Evolutionary conservation across 2,113 vertebrate species (phyloP).

Genomic region (Sinocyclocheilus anshuiensis): DNA sequence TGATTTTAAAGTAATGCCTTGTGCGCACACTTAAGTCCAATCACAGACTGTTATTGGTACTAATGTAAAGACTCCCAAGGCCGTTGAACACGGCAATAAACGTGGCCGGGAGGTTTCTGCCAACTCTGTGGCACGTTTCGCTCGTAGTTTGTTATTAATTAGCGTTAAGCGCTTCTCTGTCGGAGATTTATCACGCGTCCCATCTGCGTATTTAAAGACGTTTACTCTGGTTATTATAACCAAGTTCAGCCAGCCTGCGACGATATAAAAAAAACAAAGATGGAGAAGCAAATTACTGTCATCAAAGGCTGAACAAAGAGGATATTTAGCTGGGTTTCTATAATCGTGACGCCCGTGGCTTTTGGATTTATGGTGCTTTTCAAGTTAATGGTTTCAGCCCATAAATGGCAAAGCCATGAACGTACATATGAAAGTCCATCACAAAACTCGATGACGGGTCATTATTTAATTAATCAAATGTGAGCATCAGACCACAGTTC

Average conservation of each 20-base stretch:
- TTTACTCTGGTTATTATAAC: conserved; percentile 71
- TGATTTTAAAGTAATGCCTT: conserved; percentile 65
- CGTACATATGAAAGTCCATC: neutral
- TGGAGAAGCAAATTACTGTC: conserved; percentile 67
- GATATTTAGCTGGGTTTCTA: conserved; percentile 67
- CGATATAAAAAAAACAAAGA: conserved; percentile 70
- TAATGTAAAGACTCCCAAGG: conserved; percentile 67
- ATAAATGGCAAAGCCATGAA: conserved; percentile 42
- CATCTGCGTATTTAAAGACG: conserved; percentile 71
- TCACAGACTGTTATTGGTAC: conserved; percentile 67
- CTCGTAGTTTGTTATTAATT: conserved; percentile 76
- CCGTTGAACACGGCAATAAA: conserved; percentile 71
- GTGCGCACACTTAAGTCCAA: conserved; percentile 56
- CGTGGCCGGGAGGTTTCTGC: conserved; percentile 49
- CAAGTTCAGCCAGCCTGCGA: conserved; percentile 59
- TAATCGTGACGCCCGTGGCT: conserved; percentile 64
- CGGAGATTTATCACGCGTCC: conserved; percentile 64
- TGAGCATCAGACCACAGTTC: neutral
- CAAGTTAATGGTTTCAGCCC: conserved; percentile 54
- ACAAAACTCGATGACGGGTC: neutral
- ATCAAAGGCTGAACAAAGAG: conserved; percentile 69
- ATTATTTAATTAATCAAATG: conserved; percentile 1
- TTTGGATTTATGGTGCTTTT: conserved; percentile 54
- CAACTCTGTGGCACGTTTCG: conserved; percentile 64
- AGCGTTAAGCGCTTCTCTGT: conserved; percentile 59